Percentiles rank a stretch among this genome's conserved stretches.
phyloP scores from a whole-genome alignment of 1,140 invertebrate species.

The Callitettix versicolor region DNA sequence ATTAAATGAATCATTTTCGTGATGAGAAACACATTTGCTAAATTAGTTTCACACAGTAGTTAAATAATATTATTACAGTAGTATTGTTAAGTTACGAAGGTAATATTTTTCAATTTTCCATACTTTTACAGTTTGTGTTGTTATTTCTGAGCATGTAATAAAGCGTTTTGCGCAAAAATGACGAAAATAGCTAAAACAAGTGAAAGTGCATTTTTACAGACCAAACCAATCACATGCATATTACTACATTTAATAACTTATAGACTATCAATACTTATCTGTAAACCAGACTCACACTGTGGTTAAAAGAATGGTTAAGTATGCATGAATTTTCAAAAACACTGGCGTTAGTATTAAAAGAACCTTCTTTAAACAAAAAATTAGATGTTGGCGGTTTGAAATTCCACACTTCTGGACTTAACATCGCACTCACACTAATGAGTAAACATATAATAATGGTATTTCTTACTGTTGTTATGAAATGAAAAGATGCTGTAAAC shows the following conservation, averaged over 20 bases:
- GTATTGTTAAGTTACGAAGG: no score
- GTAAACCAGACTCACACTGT: constrained; percentile 2
- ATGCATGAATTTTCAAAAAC: neutral
- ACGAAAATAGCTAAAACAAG: neutral
- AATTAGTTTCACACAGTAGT: no score
- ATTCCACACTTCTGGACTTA: constrained; percentile 38
- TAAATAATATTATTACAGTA: no score
- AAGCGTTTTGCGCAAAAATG: neutral
- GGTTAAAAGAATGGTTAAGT: constrained; percentile 1
- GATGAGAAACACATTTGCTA: no score
- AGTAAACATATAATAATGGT: no score
- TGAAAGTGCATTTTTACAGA: neutral
- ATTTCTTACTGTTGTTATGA: no score
- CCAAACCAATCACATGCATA: neutral
- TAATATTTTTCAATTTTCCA: no score
- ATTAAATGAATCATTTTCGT: no score
- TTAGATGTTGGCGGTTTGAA: constrained; percentile 35
- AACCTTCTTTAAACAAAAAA: constrained; percentile 27
- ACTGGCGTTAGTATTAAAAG: neutral
- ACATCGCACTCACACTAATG: no score
- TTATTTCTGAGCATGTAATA: neutral
- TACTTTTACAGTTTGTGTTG: no score
- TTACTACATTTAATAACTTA: neutral
- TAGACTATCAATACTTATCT: neutral
- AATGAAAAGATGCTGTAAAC: no score